phyloP scores from a whole-genome alignment of 1,140 invertebrate species.

The Hylaeus volcanicus region DNA sequence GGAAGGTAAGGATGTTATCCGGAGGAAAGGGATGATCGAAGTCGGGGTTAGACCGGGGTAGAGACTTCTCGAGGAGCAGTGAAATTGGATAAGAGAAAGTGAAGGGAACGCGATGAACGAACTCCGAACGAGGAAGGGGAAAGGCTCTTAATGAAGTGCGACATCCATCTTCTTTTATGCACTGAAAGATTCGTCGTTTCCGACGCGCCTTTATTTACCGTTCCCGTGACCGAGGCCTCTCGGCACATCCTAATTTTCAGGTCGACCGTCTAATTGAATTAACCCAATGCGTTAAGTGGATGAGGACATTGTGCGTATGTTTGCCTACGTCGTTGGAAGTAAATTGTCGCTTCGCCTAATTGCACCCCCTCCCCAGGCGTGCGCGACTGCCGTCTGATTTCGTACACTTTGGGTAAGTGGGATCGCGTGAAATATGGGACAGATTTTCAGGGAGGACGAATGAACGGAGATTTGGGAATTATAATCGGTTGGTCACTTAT shows the following conservation, averaged over 20 bases:
- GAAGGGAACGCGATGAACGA: conserved; percentile 50
- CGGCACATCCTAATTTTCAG: neutral
- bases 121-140: conserved; percentile 23
- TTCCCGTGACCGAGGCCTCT: no score
- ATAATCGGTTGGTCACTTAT: no score
- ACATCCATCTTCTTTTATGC: conserved; percentile 73
- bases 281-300: neutral
- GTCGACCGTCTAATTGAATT: conserved; percentile 5
- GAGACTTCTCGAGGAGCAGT: conserved; percentile 57
- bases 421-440: no score
- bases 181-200: conserved; percentile 53
- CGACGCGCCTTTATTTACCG: conserved; percentile 5
- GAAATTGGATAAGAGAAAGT: conserved; percentile 65
- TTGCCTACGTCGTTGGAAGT: neutral
- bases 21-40: conserved; percentile 19
- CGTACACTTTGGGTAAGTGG: no score
- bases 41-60: conserved; percentile 46
- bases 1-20: conserved; percentile 20
- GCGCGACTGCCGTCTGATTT: no score
- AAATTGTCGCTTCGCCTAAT: no score
- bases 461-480: no score
- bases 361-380: no score
- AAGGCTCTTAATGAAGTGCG: conserved; percentile 70
- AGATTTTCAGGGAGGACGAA: no score
- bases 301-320: neutral